Percentiles rank a stretch among this genome's conserved stretches.
Evolutionary conservation across 2,113 vertebrate genomes (phyloP).

Genomic region (Arvicanthis niloticus): DNA sequence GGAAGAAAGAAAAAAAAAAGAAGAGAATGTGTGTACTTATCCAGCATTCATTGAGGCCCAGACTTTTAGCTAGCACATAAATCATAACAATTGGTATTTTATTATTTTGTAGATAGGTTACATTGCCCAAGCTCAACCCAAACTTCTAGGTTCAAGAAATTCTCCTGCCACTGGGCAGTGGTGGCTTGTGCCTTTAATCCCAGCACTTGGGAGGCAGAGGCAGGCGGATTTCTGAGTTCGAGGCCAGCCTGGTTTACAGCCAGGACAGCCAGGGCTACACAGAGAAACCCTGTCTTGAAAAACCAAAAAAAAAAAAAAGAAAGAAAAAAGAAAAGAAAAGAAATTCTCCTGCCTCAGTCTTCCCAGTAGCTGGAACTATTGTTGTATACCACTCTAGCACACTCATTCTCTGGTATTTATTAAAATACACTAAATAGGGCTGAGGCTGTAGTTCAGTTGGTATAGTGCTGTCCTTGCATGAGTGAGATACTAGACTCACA

Average conservation of each 20-base stretch:
- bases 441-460: neutral
- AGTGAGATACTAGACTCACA: neutral
- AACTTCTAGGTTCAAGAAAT: neutral
- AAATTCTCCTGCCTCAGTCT: neutral
- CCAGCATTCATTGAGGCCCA: neutral
- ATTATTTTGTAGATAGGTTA: neutral
- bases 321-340: too few relatives aligned
- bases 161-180: too few relatives aligned
- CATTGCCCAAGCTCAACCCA: neutral
- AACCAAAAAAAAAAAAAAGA: too few relatives aligned
- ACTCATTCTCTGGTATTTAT: slow-evolving; percentile 45
- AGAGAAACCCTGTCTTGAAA: too few relatives aligned
- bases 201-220: too few relatives aligned
- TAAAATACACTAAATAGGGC: slow-evolving; percentile 60
- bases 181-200: too few relatives aligned
- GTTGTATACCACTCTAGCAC: neutral
- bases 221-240: too few relatives aligned
- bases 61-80: slow-evolving; percentile 23
- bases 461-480: neutral
- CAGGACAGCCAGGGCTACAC: too few relatives aligned
- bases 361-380: neutral
- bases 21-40: neutral
- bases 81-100: neutral
- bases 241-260: too few relatives aligned
- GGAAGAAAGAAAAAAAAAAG: too few relatives aligned